Evolutionary conservation across 1,140 invertebrate species (phyloP).

Genomic region (Phocides pigmalion): DNA sequence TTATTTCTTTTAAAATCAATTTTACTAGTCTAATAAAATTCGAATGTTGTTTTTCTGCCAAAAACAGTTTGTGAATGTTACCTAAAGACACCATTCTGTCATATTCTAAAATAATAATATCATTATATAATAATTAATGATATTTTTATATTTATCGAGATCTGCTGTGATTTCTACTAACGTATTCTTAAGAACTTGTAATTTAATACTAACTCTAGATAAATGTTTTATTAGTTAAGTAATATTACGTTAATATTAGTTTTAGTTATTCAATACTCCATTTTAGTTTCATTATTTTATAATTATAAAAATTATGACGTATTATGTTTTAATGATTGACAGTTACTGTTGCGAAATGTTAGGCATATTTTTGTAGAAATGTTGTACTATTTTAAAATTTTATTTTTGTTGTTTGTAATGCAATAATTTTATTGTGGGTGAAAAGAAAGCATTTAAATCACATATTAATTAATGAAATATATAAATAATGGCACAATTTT

Average conservation of each 20-base stretch:
- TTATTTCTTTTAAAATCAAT: conserved; percentile 28
- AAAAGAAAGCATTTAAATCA: conserved; percentile 34
- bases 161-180: conserved; percentile 73
- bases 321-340: conserved; percentile 37
- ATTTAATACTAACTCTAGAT: conserved; percentile 35
- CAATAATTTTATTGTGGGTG: conserved; percentile 16
- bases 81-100: conserved; percentile 20
- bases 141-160: conserved; percentile 46
- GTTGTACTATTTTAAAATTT: conserved; percentile 30
- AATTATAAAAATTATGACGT: conserved; percentile 33
- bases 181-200: conserved; percentile 45
- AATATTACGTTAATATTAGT: background rate
- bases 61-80: conserved; percentile 31
- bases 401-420: conserved; percentile 25
- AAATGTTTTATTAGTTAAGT: conserved; percentile 11
- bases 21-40: conserved; percentile 30
- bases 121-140: conserved; percentile 36
- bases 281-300: conserved; percentile 31
- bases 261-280: conserved; percentile 33
- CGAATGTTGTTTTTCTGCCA: conserved; percentile 32
- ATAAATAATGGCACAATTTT: conserved; percentile 20
- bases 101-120: conserved; percentile 26
- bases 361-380: conserved; percentile 26
- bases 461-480: conserved; percentile 8
- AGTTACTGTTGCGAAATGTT: background rate